Base-by-base conservation (phyloP, 2,797 vertebrate genomes). In the Ficedula albicollis region DNA sequence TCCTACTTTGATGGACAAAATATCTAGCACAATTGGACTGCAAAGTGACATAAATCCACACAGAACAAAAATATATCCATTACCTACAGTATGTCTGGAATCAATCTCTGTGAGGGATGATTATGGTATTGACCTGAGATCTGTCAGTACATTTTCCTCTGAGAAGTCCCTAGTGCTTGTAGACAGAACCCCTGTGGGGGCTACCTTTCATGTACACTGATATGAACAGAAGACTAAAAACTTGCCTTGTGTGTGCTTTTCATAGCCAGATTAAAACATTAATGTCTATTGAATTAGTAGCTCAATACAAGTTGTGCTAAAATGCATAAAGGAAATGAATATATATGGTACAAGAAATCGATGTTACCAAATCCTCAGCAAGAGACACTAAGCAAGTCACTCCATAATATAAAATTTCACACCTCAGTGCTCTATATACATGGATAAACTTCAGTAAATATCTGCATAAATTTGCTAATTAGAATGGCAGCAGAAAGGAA, bases 81-180 rank as follows among this genome's bases (percentile, higher is more conserved):
- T 97, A 91, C 91, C 91, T 92, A 93, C 30, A 2, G 77, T 94
- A 94, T 87, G 93, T 96, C 96, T 87, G 92, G 89, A 97, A 96
- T 97, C 96, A 96, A 15, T 96, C 96, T 96, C 94, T 93, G 67
- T 93, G 94, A 97, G 92, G 89, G 81, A 96, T 93, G 93, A 96
- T 91, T 96, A 94, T 73, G 54, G 91, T 94, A 95, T 94, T 96
- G 97, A 98, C 95, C 96, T 87, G 87, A 97, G 91, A 97, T 96
- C 94, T 98, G 97, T 97, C 95, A 97, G 84, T 96, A 91, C 93
- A 77, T 97, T 97, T 98, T 96, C 94, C 93, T 96, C 95, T 96
- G 96, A 97, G 84, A 95, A 97, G 93, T 95, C 87, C 90, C 87
- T 86, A 90, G 95, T 81, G 95, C 83, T 95, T 97, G 89, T 36